A percentile compares a stretch with the other conserved stretches of the same genome.
phyloP scores from a whole-genome alignment of 2,113 vertebrate genomes.

The Cyanoderma ruficeps region DNA sequence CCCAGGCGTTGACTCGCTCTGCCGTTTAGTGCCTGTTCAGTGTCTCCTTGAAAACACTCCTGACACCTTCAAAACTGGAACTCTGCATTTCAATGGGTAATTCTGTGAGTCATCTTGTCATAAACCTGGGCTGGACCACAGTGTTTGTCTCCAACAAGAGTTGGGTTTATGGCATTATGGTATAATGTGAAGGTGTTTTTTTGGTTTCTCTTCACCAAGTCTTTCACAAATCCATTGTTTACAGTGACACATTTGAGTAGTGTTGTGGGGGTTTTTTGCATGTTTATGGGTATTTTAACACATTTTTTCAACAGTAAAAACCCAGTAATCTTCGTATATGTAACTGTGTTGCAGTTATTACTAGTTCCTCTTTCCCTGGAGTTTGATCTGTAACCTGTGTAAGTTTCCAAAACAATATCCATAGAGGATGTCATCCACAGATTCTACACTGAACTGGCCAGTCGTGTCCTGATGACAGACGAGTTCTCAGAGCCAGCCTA shows the following conservation, averaged over 20 bases:
- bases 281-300: background rate
- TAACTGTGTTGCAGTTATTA: background rate
- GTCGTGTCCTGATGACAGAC: background rate
- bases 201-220: background rate
- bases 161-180: background rate
- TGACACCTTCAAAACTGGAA: background rate
- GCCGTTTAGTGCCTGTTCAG: background rate
- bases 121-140: background rate
- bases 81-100: accelerated
- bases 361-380: background rate
- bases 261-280: no score
- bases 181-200: background rate
- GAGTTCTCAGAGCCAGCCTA: background rate
- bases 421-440: background rate
- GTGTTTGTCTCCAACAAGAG: background rate
- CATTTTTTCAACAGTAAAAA: background rate
- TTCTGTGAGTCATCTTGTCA: background rate
- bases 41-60: background rate
- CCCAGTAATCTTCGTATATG: background rate
- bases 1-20: background rate
- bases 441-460: background rate
- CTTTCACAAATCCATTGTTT: background rate
- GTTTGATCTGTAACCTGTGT: background rate
- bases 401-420: background rate
- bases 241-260: background rate